These are phyloP conservation scores for Dasyurus viverrinus DNA, from an alignment of 2,113 vertebrate species.

Conservation along the genomic window DNA sequence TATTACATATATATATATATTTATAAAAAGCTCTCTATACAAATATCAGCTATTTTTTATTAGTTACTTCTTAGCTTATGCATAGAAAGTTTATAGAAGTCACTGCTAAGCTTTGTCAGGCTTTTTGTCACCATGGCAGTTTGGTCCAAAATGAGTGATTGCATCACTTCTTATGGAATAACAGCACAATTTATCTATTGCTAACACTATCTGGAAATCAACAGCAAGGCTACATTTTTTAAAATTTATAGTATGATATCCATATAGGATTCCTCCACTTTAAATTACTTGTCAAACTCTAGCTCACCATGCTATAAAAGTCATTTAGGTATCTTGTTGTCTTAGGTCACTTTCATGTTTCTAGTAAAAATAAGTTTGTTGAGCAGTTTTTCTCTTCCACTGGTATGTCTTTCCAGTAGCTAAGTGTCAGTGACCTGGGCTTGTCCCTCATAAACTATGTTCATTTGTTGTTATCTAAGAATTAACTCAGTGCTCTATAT, in stretches of 20 bases:
- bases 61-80: background rate
- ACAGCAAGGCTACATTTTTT: background rate
- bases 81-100: background rate
- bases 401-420: background rate
- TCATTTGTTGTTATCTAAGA: background rate
- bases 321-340: too few relatives aligned
- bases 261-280: background rate
- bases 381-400: fast-evolving
- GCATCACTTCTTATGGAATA: background rate
- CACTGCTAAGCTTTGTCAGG: background rate
- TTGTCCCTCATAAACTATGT: background rate
- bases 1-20: too few relatives aligned
- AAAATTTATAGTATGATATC: background rate
- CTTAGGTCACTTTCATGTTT: background rate
- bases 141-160: background rate
- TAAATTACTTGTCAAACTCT: background rate
- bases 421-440: background rate
- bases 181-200: background rate
- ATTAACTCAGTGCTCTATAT: background rate
- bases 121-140: background rate
- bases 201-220: background rate
- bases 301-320: background rate
- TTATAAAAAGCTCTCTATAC: background rate
- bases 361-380: background rate
- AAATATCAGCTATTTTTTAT: background rate